A percentile compares a stretch with the other conserved stretches of the same genome.
These are phyloP conservation scores for Monopis laevigella DNA, from an alignment of 2,888 invertebrate genomes.

Conservation along the genomic window DNA sequence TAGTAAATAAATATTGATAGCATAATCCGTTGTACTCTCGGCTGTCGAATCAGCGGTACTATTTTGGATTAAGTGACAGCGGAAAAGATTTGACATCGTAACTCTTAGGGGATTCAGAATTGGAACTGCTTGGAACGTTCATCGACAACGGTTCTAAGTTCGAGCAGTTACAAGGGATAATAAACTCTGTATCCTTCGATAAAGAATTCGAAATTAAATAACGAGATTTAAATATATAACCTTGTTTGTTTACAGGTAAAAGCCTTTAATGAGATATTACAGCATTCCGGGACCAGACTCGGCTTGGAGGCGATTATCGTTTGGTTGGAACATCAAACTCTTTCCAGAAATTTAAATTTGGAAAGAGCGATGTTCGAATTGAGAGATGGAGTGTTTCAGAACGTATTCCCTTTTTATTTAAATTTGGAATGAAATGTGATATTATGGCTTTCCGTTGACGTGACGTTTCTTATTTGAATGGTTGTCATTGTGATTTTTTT, in stretches of 20 bases:
- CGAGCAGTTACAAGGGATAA: neutral
- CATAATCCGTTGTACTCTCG: conserved; percentile 1
- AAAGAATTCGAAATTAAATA: conserved; percentile 2
- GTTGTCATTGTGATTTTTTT: conserved; percentile 24
- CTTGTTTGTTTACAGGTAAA: conserved; percentile 30
- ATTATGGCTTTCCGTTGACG: conserved; percentile 41
- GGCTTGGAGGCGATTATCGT: conserved; percentile 48
- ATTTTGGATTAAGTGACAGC: conserved; percentile 48
- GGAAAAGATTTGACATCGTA: conserved; percentile 50
- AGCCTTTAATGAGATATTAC: conserved; percentile 55
- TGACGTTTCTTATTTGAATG: conserved; percentile 31
- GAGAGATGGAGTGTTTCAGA: conserved; percentile 50
- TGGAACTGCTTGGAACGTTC: conserved; percentile 33
- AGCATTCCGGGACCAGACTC: conserved; percentile 40
- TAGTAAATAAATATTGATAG: no score
- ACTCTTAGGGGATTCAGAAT: conserved; percentile 52
- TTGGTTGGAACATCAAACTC: conserved; percentile 51
- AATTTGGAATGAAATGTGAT: conserved; percentile 51
- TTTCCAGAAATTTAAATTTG: conserved; percentile 60
- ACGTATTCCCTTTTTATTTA: conserved; percentile 44
- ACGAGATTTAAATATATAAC: conserved; percentile 18
- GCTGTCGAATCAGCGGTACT: conserved; percentile 22
- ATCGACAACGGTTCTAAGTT: conserved; percentile 25
- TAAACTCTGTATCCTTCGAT: conserved; percentile 1
- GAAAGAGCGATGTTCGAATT: conserved; percentile 44